Conservation (phyloP, 2,797 vertebrate genomes). For the Sebastes steindachneri region DNA sequence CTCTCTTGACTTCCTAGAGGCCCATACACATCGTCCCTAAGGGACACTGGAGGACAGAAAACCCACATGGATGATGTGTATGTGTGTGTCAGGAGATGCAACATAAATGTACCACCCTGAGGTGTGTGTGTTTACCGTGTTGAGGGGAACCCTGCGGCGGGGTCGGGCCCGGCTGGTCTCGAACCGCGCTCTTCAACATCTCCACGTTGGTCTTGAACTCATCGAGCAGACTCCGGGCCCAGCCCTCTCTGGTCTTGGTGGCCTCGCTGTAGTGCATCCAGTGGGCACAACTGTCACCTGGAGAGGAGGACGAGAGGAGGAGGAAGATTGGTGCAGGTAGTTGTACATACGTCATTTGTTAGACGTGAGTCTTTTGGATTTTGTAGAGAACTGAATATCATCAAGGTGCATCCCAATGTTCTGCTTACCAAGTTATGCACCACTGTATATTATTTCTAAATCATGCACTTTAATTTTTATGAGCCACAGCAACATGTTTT, state of each 20-base stretch:
- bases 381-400: neutral
- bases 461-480: too few species aligned
- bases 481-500: too few species aligned
- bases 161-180: slow-evolving; percentile 83
- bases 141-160: slow-evolving; percentile 85
- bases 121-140: slow-evolving; percentile 73
- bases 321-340: neutral
- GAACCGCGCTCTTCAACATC: slow-evolving; percentile 90
- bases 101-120: neutral
- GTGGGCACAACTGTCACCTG: slow-evolving; percentile 92
- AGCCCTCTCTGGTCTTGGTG: slow-evolving; percentile 91
- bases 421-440: rapidly evolving
- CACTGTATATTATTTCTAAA: too few species aligned
- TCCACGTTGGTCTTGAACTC: slow-evolving; percentile 96
- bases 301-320: neutral
- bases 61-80: slow-evolving; percentile 63
- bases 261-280: slow-evolving; percentile 98
- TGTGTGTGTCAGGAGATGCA: neutral
- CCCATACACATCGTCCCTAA: slow-evolving; percentile 79
- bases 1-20: slow-evolving; percentile 78
- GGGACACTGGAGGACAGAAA: slow-evolving; percentile 82
- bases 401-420: neutral
- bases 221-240: slow-evolving; percentile 90
- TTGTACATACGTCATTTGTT: neutral
- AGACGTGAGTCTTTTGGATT: neutral